A percentile compares a stretch with the other conserved stretches of the same genome.
These are phyloP conservation scores for Zelostemma sp. DNA, from an alignment of 1,140 invertebrate genomes.

Conservation along the genomic window DNA sequence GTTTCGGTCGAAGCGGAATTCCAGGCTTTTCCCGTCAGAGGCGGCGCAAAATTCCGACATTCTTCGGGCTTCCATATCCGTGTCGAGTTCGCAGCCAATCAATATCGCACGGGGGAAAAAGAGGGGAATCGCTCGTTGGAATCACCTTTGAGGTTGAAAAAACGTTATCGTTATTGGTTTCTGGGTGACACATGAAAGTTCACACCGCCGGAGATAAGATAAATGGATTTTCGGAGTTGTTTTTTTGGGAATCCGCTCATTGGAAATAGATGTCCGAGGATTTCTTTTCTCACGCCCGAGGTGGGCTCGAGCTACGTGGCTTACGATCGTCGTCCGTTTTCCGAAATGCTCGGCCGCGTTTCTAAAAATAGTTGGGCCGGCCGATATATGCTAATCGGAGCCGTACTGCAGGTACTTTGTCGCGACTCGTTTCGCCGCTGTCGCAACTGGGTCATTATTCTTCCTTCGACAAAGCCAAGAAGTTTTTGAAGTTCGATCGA, in stretches of 20 bases:
- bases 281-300: slow-evolving; percentile 46
- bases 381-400: slow-evolving; percentile 49
- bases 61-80: slow-evolving; percentile 60
- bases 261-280: slow-evolving; percentile 48
- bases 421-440: slow-evolving; percentile 1
- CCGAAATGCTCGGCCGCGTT: slow-evolving; percentile 25
- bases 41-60: slow-evolving; percentile 60
- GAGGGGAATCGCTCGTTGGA: too few relatives aligned
- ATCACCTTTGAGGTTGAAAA: too few relatives aligned
- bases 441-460: background rate
- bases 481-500: too few relatives aligned
- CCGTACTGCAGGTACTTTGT: slow-evolving; percentile 42
- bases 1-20: too few relatives aligned
- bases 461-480: too few relatives aligned
- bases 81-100: slow-evolving; percentile 60
- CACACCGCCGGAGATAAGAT: too few relatives aligned
- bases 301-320: slow-evolving; percentile 28
- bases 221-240: too few relatives aligned
- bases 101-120: slow-evolving; percentile 46
- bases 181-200: too few relatives aligned
- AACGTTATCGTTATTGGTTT: too few relatives aligned
- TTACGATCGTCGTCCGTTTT: slow-evolving; percentile 40
- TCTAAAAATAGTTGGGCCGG: slow-evolving; percentile 44
- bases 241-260: background rate
- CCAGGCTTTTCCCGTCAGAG: too few relatives aligned